phyloP scores from a whole-genome alignment of 2,113 vertebrate genomes.

The Engystomops pustulosus region DNA sequence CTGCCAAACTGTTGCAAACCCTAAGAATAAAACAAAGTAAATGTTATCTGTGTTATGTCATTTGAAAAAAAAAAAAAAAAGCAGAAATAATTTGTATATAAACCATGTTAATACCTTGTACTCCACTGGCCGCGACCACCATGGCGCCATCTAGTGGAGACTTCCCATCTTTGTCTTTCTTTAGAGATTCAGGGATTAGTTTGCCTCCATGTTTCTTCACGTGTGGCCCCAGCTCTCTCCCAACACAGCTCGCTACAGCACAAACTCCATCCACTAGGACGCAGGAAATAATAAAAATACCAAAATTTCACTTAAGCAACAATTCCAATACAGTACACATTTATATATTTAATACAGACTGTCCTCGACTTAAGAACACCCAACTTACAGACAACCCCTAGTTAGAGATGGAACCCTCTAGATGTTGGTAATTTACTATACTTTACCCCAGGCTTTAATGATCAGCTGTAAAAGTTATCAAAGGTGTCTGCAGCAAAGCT shows the following conservation, averaged over 20 bases:
- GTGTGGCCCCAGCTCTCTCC: constrained; percentile 90
- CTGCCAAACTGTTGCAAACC: constrained; percentile 96
- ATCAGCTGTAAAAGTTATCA: too few relatives aligned
- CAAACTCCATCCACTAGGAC: constrained; percentile 91
- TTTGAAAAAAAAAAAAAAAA: background rate
- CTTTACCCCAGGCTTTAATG: too few relatives aligned
- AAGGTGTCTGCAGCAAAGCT: too few relatives aligned
- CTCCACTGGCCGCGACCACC: constrained; percentile 94
- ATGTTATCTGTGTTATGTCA: background rate
- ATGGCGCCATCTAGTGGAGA: constrained; percentile 92
- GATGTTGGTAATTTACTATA: too few relatives aligned
- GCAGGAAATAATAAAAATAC: too few relatives aligned
- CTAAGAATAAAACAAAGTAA: constrained; percentile 69
- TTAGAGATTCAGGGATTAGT: constrained; percentile 94
- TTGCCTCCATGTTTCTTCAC: constrained; percentile 95
- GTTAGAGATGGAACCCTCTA: too few relatives aligned
- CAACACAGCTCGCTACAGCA: constrained; percentile 84
- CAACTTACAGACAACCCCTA: too few relatives aligned
- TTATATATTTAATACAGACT: too few relatives aligned
- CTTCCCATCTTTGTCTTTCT: constrained; percentile 91
- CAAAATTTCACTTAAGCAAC: too few relatives aligned
- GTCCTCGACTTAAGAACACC: too few relatives aligned
- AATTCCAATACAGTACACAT: too few relatives aligned
- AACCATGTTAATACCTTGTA: constrained; percentile 82
- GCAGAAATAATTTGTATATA: background rate